phyloP scores from a whole-genome alignment of 92 coral and sea anemone species.

The Phenganax marumi region DNA sequence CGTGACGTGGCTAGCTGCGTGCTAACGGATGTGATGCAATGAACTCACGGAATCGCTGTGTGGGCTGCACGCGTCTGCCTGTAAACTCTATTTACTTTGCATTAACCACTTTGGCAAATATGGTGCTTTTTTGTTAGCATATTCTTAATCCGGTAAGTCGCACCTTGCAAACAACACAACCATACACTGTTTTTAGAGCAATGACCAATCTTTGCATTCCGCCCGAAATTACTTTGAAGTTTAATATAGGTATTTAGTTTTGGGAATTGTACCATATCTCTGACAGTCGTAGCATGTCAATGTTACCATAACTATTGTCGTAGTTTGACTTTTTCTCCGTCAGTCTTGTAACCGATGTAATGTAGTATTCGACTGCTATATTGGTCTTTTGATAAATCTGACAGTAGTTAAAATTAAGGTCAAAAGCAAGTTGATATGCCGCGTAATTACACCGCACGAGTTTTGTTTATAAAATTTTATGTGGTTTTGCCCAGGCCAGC shows the following conservation, averaged over 20 bases:
- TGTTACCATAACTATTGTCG: too few species aligned
- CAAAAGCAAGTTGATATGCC: neutral
- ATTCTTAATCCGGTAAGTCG: slow-evolving; percentile 16
- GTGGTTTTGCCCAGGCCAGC: slow-evolving; percentile 20
- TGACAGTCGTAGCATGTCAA: too few species aligned
- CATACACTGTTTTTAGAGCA: neutral
- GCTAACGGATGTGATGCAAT: slow-evolving; percentile 9
- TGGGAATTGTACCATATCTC: too few species aligned
- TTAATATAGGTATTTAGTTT: neutral
- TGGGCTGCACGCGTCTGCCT: slow-evolving; percentile 9
- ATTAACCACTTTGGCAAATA: slow-evolving; percentile 11
- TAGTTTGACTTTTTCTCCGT: too few species aligned
- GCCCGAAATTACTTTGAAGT: neutral
- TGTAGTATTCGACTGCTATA: too few species aligned
- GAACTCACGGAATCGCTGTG: slow-evolving; percentile 4
- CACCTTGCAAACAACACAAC: neutral
- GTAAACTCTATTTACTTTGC: slow-evolving; percentile 5
- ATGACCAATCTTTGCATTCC: neutral
- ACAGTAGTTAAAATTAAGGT: neutral
- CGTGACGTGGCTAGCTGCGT: slow-evolving; percentile 1
- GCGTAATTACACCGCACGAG: neutral
- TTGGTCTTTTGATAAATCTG: too few species aligned
- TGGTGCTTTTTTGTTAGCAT: neutral
- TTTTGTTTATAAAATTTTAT: neutral
- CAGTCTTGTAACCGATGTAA: too few species aligned